Conservation (phyloP, 2,113 vertebrate genomes). For the Caloenas nicobarica region DNA sequence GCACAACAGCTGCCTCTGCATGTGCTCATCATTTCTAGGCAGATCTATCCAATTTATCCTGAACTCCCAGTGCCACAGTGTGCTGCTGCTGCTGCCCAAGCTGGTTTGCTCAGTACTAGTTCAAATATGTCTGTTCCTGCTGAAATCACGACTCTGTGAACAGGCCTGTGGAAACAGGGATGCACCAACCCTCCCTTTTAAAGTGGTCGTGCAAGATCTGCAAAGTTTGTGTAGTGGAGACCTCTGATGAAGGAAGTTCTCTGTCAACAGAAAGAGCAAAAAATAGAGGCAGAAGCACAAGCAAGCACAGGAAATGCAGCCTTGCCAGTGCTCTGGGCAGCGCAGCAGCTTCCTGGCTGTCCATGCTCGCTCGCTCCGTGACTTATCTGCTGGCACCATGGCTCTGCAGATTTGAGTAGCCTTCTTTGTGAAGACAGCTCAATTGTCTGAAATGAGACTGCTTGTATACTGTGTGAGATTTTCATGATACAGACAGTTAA, state of each 20-base stretch:
- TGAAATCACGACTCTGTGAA: not conserved
- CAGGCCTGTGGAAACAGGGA: fast-evolving
- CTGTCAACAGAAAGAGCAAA: not conserved
- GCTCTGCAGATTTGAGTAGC: not conserved
- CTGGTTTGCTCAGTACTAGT: not conserved
- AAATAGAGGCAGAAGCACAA: not conserved
- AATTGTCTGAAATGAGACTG: not conserved
- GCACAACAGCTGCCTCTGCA: not conserved
- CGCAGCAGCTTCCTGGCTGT: fast-evolving
- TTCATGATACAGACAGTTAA: not conserved
- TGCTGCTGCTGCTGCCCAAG: not conserved
- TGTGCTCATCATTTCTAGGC: not conserved
- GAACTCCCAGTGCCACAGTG: not conserved
- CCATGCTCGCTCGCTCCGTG: fast-evolving
- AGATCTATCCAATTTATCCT: not conserved
- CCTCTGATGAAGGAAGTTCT: not conserved
- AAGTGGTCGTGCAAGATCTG: not conserved
- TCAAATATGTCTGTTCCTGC: not conserved
- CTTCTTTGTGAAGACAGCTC: not conserved
- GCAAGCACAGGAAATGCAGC: not conserved
- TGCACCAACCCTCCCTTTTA: not conserved
- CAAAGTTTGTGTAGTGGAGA: not conserved
- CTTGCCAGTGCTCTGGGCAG: not conserved
- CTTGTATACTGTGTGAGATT: not conserved
- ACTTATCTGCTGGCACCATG: not conserved